Conservation (phyloP, 2,797 vertebrate genomes). For the Lophotriccus pileatus region DNA sequence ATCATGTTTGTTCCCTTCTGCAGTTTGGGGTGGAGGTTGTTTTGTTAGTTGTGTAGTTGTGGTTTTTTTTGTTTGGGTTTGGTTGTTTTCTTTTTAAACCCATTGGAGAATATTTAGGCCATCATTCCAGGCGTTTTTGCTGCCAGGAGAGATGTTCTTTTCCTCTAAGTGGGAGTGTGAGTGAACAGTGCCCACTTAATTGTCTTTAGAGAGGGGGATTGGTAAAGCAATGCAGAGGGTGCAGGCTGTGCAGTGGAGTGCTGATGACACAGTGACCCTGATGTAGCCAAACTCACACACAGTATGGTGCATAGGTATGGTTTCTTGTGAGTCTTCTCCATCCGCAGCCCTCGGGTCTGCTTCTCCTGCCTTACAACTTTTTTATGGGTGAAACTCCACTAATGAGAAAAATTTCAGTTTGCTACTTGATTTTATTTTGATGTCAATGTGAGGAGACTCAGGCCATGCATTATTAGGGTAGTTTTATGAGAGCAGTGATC, state of each 20-base stretch:
- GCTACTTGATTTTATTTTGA: background rate
- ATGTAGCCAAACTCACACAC: rapidly evolving
- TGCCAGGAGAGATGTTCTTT: background rate
- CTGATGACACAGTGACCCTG: background rate
- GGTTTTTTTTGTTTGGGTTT: background rate
- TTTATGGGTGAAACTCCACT: background rate
- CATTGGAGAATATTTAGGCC: background rate
- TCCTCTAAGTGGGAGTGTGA: background rate
- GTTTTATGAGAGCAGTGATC: conserved; percentile 18
- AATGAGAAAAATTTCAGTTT: background rate
- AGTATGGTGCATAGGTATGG: background rate
- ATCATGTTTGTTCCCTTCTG: background rate
- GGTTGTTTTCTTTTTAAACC: background rate
- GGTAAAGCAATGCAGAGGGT: background rate
- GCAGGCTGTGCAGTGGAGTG: background rate
- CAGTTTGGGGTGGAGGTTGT: rapidly evolving
- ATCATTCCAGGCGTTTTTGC: background rate
- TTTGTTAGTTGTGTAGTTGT: background rate
- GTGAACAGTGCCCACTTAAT: background rate
- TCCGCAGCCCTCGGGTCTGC: background rate
- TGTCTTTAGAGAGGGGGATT: background rate
- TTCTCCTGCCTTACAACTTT: background rate
- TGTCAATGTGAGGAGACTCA: background rate
- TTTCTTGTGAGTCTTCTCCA: background rate
- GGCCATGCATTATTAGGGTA: background rate